A percentile compares a stretch with the other conserved stretches of the same genome.
Conservation (phyloP, 2,888 invertebrate species). For the Pheosia gnoma region DNA sequence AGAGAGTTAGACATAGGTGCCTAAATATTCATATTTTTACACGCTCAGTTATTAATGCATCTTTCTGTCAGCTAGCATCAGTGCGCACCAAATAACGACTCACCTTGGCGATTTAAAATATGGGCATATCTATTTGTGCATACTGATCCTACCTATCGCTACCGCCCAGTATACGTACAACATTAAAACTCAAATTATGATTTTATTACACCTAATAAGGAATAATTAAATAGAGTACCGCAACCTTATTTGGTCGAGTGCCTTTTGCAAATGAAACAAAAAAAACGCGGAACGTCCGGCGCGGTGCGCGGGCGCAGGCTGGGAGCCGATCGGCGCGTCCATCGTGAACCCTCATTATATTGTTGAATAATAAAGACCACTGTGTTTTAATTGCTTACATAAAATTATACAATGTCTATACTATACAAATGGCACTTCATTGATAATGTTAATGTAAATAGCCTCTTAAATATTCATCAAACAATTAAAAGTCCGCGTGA, state of each 20-base stretch:
- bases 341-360: slow-evolving; percentile 52
- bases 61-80: slow-evolving; percentile 47
- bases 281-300: slow-evolving; percentile 42
- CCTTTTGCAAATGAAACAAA: slow-evolving; percentile 60
- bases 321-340: slow-evolving; percentile 28
- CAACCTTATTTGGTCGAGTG: slow-evolving; percentile 63
- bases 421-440: slow-evolving; percentile 45
- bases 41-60: slow-evolving; percentile 35
- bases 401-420: slow-evolving; percentile 51
- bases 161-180: slow-evolving; percentile 30
- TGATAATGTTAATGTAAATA: slow-evolving; percentile 56
- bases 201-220: slow-evolving; percentile 72
- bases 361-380: slow-evolving; percentile 58
- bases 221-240: slow-evolving; percentile 72
- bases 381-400: slow-evolving; percentile 62
- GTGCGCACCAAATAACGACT: slow-evolving; percentile 45
- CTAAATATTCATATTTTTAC: too few relatives aligned
- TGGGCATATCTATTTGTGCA: slow-evolving; percentile 54
- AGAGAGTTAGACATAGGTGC: too few relatives aligned
- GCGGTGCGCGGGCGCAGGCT: slow-evolving; percentile 26
- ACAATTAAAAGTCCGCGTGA: slow-evolving; percentile 64
- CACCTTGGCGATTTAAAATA: slow-evolving; percentile 54
- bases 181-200: slow-evolving; percentile 67
- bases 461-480: slow-evolving; percentile 69
- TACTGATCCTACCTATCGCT: slow-evolving; percentile 22